Evolutionary conservation across 2,888 invertebrate genomes (phyloP), one percentile per base, ranked within the genome.

Genomic region (Lottia scabra): DNA sequence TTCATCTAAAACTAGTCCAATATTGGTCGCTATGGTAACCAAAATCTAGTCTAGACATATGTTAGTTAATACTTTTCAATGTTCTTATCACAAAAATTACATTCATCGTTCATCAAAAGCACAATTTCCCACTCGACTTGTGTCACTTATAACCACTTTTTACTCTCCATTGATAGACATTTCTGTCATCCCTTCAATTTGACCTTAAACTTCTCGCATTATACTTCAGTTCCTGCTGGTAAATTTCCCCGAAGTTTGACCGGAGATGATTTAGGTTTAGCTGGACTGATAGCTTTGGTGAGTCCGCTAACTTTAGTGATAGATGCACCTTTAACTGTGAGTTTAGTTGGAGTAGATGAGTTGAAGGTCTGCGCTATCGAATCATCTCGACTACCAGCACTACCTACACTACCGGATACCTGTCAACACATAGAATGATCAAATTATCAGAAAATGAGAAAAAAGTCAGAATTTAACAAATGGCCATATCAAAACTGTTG

Each of bases 391-490:
- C 82, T 81, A 72, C 81, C 80, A 5, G 84, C 79, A 72, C 86
- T 85, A 8, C 82, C 83, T 65, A 84, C 79, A 72, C 85, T 83
- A 16, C 84, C 84, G 66, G 85, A 85, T 62, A 81, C 83, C 85
- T 85, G 80, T 5, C 78, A 77, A 67, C 64, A n/a, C 56, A 16
- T 72, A n/a, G 65, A 48, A 63, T 19, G 30, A 15, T 38, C 5
- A 38, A 8, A 23, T 65, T 1, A n/a, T 27, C 27, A 30, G 26
- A 27, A 6, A 26, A 27, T n/a, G n/a, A 23, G 5, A 64, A 5
- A n/a, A n/a, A n/a, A n/a, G n/a, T n/a, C n/a, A n/a, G n/a, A n/a
- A n/a, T n/a, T n/a, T n/a, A n/a, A n/a, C n/a, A n/a, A n/a, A n/a
- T n/a, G n/a, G n/a, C n/a, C n/a, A n/a, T n/a, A n/a, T n/a, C n/a